Conservation (phyloP, 2,888 invertebrate species). For the Dicyrtoma fusca region DNA sequence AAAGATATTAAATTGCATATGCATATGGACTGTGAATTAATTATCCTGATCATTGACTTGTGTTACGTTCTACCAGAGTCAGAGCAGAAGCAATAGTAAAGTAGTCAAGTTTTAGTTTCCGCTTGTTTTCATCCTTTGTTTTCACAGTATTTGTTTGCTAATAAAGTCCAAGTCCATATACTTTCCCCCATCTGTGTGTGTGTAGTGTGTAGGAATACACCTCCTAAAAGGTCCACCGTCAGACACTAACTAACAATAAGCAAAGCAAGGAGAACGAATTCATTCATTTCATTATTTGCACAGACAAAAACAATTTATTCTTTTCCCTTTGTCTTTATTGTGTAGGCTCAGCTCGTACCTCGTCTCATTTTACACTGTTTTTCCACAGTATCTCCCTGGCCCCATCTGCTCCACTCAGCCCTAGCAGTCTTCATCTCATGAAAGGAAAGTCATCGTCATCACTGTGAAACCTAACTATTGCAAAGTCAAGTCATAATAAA, state of each 20-base stretch:
- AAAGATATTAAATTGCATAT: too few species aligned
- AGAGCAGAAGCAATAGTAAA: neutral
- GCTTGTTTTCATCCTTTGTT: slow-evolving; percentile 27
- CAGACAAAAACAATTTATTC: slow-evolving; percentile 1
- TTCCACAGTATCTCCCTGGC: neutral
- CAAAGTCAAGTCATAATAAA: too few species aligned
- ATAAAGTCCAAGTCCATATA: slow-evolving; percentile 22
- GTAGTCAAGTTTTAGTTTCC: slow-evolving; percentile 13
- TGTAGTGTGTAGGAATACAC: neutral
- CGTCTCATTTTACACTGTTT: neutral
- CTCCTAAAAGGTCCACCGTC: too few species aligned
- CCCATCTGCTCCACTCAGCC: neutral
- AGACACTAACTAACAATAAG: too few species aligned
- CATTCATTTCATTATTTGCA: neutral
- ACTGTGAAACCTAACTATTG: too few species aligned
- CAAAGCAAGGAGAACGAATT: neutral
- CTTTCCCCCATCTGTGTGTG: slow-evolving; percentile 2
- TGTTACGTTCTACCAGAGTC: neutral
- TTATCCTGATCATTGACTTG: neutral
- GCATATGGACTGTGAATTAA: neutral
- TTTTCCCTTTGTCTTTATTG: neutral
- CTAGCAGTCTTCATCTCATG: neutral
- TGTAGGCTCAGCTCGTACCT: neutral
- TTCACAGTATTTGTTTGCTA: slow-evolving; percentile 19
- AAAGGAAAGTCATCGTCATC: too few species aligned